Percentiles rank a stretch among this genome's conserved stretches.
These are phyloP conservation scores for Vanacampus margaritifer DNA, from an alignment of 2,113 vertebrate species.

Conservation along the genomic window DNA sequence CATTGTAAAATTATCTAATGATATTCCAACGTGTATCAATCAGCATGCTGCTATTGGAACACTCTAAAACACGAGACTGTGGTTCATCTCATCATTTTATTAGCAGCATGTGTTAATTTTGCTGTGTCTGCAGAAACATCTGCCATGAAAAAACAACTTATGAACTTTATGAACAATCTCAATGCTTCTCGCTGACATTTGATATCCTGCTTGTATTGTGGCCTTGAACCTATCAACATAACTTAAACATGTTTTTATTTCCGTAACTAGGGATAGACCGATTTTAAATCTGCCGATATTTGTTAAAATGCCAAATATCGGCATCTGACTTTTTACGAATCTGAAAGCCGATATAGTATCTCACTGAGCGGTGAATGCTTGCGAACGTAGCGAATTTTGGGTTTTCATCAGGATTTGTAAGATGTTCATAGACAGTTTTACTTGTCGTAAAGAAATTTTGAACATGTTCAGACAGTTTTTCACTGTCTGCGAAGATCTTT, in stretches of 20 bases:
- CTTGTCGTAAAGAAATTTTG: too few relatives aligned
- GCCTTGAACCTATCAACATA: background rate
- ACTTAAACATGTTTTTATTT: background rate
- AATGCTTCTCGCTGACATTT: background rate
- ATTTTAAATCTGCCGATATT: too few relatives aligned
- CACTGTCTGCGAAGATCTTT: too few relatives aligned
- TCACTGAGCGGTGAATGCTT: too few relatives aligned
- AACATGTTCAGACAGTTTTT: too few relatives aligned
- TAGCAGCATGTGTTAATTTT: background rate
- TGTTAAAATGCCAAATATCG: too few relatives aligned
- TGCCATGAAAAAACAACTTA: background rate
- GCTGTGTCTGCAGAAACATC: background rate
- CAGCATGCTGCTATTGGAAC: background rate
- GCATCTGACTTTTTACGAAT: too few relatives aligned
- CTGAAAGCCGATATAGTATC: too few relatives aligned
- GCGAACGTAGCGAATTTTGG: too few relatives aligned
- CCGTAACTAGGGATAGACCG: background rate
- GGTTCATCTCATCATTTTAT: conserved; percentile 1
- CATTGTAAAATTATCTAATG: background rate
- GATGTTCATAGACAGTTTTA: too few relatives aligned
- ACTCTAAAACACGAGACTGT: background rate
- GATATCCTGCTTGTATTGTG: background rate
- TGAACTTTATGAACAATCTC: background rate
- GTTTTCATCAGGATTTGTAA: too few relatives aligned
- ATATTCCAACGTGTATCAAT: background rate